Conservation (phyloP, 1,140 invertebrate species). For the Bombyx mori region DNA sequence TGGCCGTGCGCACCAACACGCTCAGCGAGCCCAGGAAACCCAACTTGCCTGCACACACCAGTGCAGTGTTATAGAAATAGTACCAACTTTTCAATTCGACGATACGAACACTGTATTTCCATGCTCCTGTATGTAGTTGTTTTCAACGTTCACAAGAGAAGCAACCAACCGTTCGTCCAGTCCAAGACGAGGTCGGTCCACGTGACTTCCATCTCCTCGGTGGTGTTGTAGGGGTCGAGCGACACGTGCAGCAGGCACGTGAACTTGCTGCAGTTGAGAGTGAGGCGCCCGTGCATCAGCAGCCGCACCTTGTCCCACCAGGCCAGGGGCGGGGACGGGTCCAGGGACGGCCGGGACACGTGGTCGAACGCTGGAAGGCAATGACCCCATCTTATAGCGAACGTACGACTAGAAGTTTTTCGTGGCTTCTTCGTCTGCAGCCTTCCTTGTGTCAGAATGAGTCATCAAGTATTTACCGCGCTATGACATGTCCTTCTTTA, state of each 20-base stretch:
- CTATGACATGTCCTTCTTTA: too few species aligned
- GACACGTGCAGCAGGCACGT: constrained; percentile 94
- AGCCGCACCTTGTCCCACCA: constrained; percentile 98
- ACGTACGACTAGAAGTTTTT: too few species aligned
- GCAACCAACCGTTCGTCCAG: constrained; percentile 91
- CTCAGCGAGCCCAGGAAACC: constrained; percentile 88
- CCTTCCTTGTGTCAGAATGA: too few species aligned
- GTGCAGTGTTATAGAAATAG: too few species aligned
- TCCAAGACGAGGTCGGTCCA: constrained; percentile 94
- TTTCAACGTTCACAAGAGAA: background rate
- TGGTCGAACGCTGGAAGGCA: constrained; percentile 80
- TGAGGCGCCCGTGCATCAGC: constrained; percentile 92
- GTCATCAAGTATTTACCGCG: too few species aligned
- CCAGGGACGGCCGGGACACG: constrained; percentile 87
- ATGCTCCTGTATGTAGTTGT: background rate
- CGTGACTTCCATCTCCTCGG: constrained; percentile 98
- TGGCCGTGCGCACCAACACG: constrained; percentile 94
- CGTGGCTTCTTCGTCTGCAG: too few species aligned
- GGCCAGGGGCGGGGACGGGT: constrained; percentile 93
- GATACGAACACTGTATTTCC: background rate
- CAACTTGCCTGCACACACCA: constrained; percentile 76
- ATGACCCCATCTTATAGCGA: too few species aligned
- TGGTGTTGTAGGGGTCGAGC: constrained; percentile 97
- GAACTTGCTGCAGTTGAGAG: constrained; percentile 87
- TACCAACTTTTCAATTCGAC: too few species aligned